Evolutionary conservation across 2,888 invertebrate genomes (phyloP), one percentile per base, ranked within the genome.

Genomic region (Pediacus dermestoides): DNA sequence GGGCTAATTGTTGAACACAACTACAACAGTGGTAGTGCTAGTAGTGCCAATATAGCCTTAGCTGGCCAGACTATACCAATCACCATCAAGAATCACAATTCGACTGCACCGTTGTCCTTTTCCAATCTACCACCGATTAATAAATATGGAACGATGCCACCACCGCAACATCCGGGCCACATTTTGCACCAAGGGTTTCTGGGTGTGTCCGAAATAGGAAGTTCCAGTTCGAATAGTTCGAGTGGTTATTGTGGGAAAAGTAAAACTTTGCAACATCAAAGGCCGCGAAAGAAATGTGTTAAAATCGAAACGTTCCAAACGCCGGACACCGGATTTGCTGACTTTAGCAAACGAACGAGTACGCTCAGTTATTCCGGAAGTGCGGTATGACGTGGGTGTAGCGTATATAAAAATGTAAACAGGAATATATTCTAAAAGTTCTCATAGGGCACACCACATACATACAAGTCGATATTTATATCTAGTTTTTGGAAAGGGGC

Each of bases 21-120:
- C 31, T 59, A 56, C 34, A 35, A 42, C 9, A 39, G 41, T 38
- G 30, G 46, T 34, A 33, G 35, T 1, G 40, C 43, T 10, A 40
- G 30, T 16, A 37, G 37, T 31, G 35, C 30, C 45, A 47, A 32
- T 42, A 50, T 39, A 39, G 52, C 44, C 1, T 54, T 70, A 30
- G 70, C 68, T n/a, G 71, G 71, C 3, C 70, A 70, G 44, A 71
- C 71, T 3, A 63, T 71, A 31, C 72, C 72, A 16, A 72, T 71
- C 34, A 70, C 67, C 11, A 65, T 72, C 27, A 70, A 70, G 46
- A 67, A 64, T 45, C 63, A 61, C 44, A 66, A 59, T 39, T 53
- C 58, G 15, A 51, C 57, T 6, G 50, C 60, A 21, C 54, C 60
- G 11, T 37, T 59, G 3, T 50, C 57, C 30, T 52, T 57, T 45